Evolutionary conservation across 1,140 invertebrate species (phyloP), one percentile per base, ranked within the genome.

Genomic region (Theocolax elegans): DNA sequence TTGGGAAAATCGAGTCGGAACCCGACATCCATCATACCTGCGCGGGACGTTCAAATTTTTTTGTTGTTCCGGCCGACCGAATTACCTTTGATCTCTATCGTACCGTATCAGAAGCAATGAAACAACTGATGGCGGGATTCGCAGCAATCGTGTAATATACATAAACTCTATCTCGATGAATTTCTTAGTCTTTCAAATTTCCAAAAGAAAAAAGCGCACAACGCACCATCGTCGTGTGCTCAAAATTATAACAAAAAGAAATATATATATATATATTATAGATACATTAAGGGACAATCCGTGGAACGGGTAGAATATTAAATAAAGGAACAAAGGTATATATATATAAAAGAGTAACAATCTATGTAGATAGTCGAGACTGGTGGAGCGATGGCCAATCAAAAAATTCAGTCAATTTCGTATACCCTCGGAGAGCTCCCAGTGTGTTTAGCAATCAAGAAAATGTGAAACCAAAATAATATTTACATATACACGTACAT

Each of bases 21-120:
- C 75, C n/a, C 76, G 80, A 65, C 78, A 82, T 76, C 82, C 82
- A n/a, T 83, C 81, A 71, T 85, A 85, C 73, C 80, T 84, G 58
- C 79, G 78, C 13, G 81, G 81, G 17, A 78, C 82, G 17, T 80
- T 86, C 65, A 85, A 79, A 66, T 84, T 85, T 66, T 79, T 86
- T 58, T 85, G 84, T 67, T 86, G 84, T 76, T 66, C 83, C 40
- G 76, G 82, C 19, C 78, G 81, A 64, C 78, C 84, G 49, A 84
- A 84, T 72, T 85, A 85, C 58, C 78, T 85, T 75, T 85, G 77
- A 85, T 56, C 49, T 31, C 56, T 29, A 13, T 9, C 19, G n/a
- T 60, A 21, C 6, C 15, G 27, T 9, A 31, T 10, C 27, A 19
- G 17, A 31, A 35, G 27, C 38, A 25, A 60, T 42, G n/a, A 59